A percentile compares a stretch with the other conserved stretches of the same genome.
These are phyloP conservation scores for Caracal caracal DNA, from an alignment of 2,113 vertebrate genomes.

Conservation along the genomic window DNA sequence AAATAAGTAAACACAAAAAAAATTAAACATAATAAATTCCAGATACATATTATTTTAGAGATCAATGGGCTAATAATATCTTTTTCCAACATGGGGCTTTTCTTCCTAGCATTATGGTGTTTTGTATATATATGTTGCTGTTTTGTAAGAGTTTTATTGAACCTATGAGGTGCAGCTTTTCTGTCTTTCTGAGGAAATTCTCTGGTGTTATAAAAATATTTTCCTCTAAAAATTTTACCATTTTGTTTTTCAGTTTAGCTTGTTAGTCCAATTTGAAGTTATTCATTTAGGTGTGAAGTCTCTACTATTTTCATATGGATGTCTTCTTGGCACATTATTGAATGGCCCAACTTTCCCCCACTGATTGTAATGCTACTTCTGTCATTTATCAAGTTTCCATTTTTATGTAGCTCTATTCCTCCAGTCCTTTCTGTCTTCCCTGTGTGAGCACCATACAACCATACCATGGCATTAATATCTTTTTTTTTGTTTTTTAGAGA, in stretches of 20 bases:
- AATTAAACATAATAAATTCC: background rate
- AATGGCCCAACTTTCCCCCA: background rate
- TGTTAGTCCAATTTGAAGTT: background rate
- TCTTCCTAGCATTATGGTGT: background rate
- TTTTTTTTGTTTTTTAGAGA: no score
- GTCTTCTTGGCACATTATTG: background rate
- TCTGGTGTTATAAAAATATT: conserved; percentile 20
- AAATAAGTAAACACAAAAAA: no score
- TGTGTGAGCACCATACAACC: background rate
- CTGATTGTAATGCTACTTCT: background rate
- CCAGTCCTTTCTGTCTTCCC: background rate
- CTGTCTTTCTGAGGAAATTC: conserved; percentile 16
- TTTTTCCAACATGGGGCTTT: background rate
- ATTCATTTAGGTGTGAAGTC: background rate
- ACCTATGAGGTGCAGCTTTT: background rate
- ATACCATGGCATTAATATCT: background rate
- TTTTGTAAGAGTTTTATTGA: background rate
- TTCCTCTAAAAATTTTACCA: background rate
- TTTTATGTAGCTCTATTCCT: background rate
- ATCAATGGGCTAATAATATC: background rate
- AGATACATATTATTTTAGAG: background rate
- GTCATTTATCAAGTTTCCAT: background rate
- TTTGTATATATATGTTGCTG: background rate
- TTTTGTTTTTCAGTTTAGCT: conserved; percentile 38
- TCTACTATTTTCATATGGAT: background rate